Base-by-base conservation (phyloP, 2,113 vertebrate species). In the Pheucticus melanocephalus region DNA sequence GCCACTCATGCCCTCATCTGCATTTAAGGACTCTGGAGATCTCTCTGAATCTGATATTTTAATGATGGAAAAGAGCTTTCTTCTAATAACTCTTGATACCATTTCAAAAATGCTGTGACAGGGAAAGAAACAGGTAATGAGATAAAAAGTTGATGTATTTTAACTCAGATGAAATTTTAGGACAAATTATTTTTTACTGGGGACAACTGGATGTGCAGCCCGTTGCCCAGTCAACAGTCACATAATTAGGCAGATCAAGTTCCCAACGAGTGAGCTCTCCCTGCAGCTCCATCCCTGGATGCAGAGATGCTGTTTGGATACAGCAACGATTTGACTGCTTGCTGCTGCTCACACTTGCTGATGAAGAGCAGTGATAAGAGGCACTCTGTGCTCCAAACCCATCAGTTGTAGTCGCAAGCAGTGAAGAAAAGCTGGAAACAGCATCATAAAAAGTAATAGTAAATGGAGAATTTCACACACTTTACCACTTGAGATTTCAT, bases 401-500 rank as follows among this genome's bases (percentile, higher is more conserved):
- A 31, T 72, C 83, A 37, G 48, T 2, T 37, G 79, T 33, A 70
- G 72, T 78, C 56, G 83, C n/a, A 84, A 84, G 90, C 80, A 64
- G 85, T 45, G 73, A 92, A 88, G 86, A 94, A 92, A 92, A 27
- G 53, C 72, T 84, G 51, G 88, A 81, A 93, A 84, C 17, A 22
- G 77, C 24, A 13, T 39, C 64, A 61, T 64, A 86, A 88, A 93
- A 95, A 61, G 70, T 75, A 79, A 88, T 23, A 59, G 61, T 31
- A 84, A 82, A 76, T 33, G 77, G 80, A 72, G 88, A 82, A 89
- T 92, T 96, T 94, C 69, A 84, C 88, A 65, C 65, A 48, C 69
- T 92, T 88, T 31, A 64, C 57, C 80, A 69, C 95, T 92, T 72
- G 72, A 88, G 80, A 84, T 68, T 90, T 92, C 72, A 61, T 61